Evolutionary conservation across 2,113 vertebrate species (phyloP).

Genomic region (Uria lomvia): DNA sequence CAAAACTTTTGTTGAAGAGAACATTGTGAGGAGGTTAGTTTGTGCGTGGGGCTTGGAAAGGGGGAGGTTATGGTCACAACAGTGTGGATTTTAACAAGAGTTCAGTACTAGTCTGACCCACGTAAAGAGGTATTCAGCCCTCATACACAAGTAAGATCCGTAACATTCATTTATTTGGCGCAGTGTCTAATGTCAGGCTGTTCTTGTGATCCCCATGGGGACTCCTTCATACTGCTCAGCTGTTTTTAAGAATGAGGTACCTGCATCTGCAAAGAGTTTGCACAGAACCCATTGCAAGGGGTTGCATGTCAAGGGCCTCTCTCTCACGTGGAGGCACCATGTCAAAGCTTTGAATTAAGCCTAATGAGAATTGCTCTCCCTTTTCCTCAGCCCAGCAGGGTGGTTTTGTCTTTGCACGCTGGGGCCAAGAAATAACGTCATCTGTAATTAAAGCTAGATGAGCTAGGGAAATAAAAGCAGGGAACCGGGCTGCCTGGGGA

Average conservation of each 20-base stretch:
- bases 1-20: neutral
- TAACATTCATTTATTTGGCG: no score
- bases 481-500: no score
- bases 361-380: neutral
- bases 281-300: neutral
- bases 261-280: neutral
- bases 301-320: no score
- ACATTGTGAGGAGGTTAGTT: neutral
- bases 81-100: neutral
- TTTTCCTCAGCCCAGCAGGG: neutral
- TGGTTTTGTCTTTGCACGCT: neutral
- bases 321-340: neutral
- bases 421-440: neutral
- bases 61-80: accelerated
- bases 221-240: neutral
- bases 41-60: neutral
- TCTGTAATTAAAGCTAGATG: neutral
- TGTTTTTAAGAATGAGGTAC: neutral
- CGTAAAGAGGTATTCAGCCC: neutral
- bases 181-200: no score
- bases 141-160: neutral
- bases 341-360: neutral
- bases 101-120: accelerated
- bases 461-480: neutral
- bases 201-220: neutral